A percentile compares a stretch with the other conserved stretches of the same genome.
Evolutionary conservation across 2,113 vertebrate species (phyloP).

Genomic region (Arenaria interpres): DNA sequence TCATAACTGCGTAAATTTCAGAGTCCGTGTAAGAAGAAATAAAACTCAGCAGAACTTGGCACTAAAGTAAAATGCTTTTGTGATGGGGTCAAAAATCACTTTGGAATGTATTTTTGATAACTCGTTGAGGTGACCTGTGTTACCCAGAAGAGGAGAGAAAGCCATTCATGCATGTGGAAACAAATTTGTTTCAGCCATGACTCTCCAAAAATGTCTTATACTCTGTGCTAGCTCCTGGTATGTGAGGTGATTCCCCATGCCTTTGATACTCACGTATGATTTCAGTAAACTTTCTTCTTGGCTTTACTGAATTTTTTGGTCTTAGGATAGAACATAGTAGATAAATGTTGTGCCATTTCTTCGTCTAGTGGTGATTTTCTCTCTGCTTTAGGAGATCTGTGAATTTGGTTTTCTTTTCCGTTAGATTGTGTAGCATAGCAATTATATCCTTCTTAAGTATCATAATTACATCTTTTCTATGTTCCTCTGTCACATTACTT

Average conservation of each 20-base stretch:
- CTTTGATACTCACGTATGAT: neutral
- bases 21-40: neutral
- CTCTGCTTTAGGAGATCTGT: neutral
- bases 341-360: neutral
- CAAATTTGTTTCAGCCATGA: neutral
- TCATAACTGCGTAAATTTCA: neutral
- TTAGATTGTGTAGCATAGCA: neutral
- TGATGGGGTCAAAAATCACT: neutral
- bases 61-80: neutral
- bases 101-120: neutral
- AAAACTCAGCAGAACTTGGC: neutral
- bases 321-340: neutral
- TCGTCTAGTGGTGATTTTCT: neutral
- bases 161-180: neutral
- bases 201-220: neutral
- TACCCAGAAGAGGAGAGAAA: neutral
- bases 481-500: neutral
- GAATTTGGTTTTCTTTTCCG: neutral
- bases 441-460: neutral
- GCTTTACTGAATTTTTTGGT: neutral
- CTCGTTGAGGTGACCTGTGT: neutral
- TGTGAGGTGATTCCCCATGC: neutral
- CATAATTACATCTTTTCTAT: neutral
- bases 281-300: neutral
- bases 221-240: neutral